phyloP scores from a whole-genome alignment of 2,113 vertebrate species.

The Leptosomus discolor region DNA sequence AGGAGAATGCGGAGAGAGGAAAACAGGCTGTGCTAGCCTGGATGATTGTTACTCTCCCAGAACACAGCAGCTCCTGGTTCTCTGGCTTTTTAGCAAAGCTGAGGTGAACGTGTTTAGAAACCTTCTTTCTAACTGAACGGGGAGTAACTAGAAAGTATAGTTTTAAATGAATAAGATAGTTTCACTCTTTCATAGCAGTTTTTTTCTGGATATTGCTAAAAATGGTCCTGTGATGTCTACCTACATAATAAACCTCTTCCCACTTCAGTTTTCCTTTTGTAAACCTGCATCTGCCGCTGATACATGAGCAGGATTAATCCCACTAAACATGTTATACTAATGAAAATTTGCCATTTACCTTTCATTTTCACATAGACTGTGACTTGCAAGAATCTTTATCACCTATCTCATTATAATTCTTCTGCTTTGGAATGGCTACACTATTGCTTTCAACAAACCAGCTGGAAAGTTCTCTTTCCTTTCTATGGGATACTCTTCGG shows the following conservation, averaged over 20 bases:
- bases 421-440: background rate
- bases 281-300: background rate
- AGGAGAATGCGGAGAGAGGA: background rate
- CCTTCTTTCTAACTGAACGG: background rate
- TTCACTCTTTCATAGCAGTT: background rate
- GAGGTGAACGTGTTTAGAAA: background rate
- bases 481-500: background rate
- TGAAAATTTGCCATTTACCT: constrained; percentile 20
- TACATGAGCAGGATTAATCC: constrained; percentile 1
- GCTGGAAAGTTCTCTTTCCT: background rate
- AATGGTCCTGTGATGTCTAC: background rate
- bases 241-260: constrained; percentile 1
- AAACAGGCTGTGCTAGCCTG: background rate
- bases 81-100: background rate
- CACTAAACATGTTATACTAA: background rate
- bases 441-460: background rate
- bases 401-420: background rate
- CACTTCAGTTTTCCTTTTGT: background rate
- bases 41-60: background rate
- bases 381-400: background rate
- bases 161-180: background rate
- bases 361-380: background rate
- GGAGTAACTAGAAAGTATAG: background rate
- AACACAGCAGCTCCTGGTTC: background rate
- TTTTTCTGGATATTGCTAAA: background rate